These are phyloP conservation scores for Pollenia griseotomentosa DNA, from an alignment of 2,888 invertebrate species.

Conservation along the genomic window DNA sequence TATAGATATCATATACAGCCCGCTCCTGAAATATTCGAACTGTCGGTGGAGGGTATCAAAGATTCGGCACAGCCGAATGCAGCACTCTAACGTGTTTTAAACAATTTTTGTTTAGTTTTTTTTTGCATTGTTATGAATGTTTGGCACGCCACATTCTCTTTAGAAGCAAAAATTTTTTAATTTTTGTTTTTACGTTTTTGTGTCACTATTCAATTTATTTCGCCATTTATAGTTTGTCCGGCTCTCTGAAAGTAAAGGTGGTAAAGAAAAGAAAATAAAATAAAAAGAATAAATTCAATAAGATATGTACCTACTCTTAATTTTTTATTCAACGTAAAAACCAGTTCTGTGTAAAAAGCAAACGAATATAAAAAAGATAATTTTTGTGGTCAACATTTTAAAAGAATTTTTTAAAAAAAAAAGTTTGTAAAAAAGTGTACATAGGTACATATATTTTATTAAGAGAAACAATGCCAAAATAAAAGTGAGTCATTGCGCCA, in stretches of 20 bases:
- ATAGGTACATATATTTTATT: neutral
- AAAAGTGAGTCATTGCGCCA: slow-evolving; percentile 39
- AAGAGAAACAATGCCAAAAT: slow-evolving; percentile 1
- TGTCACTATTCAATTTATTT: slow-evolving; percentile 11
- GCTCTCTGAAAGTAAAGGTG: slow-evolving; percentile 9
- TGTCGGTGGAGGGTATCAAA: too few species aligned
- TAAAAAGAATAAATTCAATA: neutral
- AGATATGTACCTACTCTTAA: neutral
- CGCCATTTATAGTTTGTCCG: slow-evolving; percentile 31
- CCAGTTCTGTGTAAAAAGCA: slow-evolving; percentile 13
- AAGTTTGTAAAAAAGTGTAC: slow-evolving; percentile 2
- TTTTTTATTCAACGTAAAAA: slow-evolving; percentile 3
- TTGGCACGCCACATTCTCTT: slow-evolving; percentile 37
- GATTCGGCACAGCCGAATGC: too few species aligned
- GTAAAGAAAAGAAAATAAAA: neutral
- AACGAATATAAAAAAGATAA: too few species aligned
- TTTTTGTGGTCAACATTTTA: neutral
- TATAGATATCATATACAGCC: too few species aligned
- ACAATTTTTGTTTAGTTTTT: neutral
- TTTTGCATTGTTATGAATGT: slow-evolving; percentile 1
- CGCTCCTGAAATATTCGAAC: too few species aligned
- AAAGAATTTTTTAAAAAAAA: neutral
- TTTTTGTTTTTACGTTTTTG: neutral
- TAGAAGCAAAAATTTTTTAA: neutral
- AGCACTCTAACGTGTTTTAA: neutral